These are phyloP conservation scores for Pantherophis vulpinus DNA, from an alignment of 2,797 vertebrate genomes.

Conservation along the genomic window DNA sequence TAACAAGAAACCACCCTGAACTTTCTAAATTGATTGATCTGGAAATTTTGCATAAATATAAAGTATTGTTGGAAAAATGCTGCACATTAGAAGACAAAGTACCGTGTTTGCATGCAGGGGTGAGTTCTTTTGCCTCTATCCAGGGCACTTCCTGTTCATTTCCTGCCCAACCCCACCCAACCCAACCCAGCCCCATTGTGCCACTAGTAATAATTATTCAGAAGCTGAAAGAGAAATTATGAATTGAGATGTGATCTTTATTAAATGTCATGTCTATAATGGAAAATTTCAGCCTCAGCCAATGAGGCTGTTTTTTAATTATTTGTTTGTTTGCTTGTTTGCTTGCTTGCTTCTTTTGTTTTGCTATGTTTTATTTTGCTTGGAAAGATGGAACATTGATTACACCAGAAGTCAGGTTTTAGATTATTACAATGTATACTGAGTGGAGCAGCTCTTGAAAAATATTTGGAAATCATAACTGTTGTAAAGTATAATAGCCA, in stretches of 20 bases:
- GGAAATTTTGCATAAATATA: constrained; percentile 47
- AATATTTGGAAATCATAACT: neutral
- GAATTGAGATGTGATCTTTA: neutral
- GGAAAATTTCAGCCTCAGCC: neutral
- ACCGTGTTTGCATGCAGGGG: constrained; percentile 54
- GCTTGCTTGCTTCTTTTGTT: neutral
- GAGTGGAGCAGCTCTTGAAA: neutral
- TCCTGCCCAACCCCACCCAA: neutral
- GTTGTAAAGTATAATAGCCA: neutral
- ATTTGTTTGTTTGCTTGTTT: neutral
- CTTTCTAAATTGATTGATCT: constrained; percentile 53
- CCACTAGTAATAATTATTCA: neutral
- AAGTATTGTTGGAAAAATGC: constrained; percentile 61
- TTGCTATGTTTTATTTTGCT: neutral
- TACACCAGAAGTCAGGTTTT: neutral
- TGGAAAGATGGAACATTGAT: neutral
- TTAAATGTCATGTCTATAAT: neutral
- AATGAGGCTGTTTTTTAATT: neutral
- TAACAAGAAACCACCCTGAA: constrained; percentile 59
- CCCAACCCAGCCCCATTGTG: neutral
- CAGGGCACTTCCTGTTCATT: neutral
- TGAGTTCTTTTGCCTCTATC: constrained; percentile 36
- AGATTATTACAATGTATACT: neutral
- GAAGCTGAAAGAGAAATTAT: neutral
- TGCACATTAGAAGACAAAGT: constrained; percentile 45